Conservation (phyloP, 2,797 vertebrate species). For the Amphiprion clarkii region DNA sequence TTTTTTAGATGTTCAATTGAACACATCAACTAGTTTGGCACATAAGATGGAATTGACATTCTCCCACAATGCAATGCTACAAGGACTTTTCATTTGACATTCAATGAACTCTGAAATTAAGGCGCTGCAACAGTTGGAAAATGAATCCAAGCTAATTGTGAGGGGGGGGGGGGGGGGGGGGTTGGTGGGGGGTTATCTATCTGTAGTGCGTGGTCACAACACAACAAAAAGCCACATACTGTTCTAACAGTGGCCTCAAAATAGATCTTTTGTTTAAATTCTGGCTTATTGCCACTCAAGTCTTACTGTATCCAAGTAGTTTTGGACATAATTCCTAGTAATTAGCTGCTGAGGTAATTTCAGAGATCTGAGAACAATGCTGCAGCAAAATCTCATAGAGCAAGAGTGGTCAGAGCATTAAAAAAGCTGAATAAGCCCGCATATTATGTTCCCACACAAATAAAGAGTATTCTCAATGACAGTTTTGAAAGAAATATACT, state of each 20-base stretch:
- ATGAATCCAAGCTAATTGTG: conserved; percentile 58
- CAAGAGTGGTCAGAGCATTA: neutral
- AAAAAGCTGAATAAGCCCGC: neutral
- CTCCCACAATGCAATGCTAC: conserved; percentile 66
- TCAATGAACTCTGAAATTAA: conserved; percentile 74
- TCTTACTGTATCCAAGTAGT: neutral
- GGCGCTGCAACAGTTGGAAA: conserved; percentile 46
- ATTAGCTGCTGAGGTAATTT: no score
- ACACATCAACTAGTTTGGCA: conserved; percentile 75
- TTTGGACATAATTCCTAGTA: neutral
- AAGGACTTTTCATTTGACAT: conserved; percentile 77
- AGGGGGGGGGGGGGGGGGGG: no score
- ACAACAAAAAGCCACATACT: conserved; percentile 20
- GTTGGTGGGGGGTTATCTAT: neutral
- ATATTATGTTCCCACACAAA: no score
- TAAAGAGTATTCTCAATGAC: no score
- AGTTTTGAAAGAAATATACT: no score
- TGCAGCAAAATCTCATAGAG: neutral
- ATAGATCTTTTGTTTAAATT: conserved; percentile 13
- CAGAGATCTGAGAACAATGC: neutral
- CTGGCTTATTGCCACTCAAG: neutral
- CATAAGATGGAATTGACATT: conserved; percentile 61
- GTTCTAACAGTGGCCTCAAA: neutral
- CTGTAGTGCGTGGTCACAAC: conserved; percentile 18
- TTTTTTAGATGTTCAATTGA: conserved; percentile 74